Base-by-base conservation (phyloP, 2,797 vertebrate species). In the Salmo trutta region DNA sequence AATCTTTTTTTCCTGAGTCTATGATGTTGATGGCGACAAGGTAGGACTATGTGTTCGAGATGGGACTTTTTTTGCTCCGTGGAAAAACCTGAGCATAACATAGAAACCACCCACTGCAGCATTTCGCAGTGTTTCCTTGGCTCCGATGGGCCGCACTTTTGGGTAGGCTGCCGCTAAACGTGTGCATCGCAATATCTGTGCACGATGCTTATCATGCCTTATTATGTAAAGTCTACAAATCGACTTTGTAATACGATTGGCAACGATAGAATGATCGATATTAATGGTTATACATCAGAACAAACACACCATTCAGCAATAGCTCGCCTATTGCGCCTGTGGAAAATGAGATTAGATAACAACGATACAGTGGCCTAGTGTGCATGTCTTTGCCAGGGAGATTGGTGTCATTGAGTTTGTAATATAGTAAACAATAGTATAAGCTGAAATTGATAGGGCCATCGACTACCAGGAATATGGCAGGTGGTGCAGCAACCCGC, bases 31-130 rank as follows among this genome's bases (percentile, higher is more conserved):
- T 79, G 75, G 70, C 70, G 24, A 80, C 54, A 53, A 62, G n/a
- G 67, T 56, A 51, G 59, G 59, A 64, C 59, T 64, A 24, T 24
- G 59, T 65, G 68, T 31, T 59, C 41, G 75, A 73, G n/a, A 73
- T 75, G 72, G 24, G 65, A 64, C 24, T 77, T 80, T 29, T 29
- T 69, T 56, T 68, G 27, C 71, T 66, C n/a, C 52, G 59, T 76
- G 54, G 67, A 77, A 69, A 77, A 70, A 21, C 36, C 71, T 67
- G 41, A 52, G 64, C 64, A 56, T 64, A 80, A 77, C 88, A 84
- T 75, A 71, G 80, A 85, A 91, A 85, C 84, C 92, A 85, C 88
- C 90, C 93, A 92, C 95, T 96, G 97, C 97, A 97, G 96, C 91
- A 87, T 77, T 76, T 52, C 59, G 85, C 54, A 36, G 52, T 21